phyloP scores from a whole-genome alignment of 2,113 vertebrate genomes.

The Strix aluco region DNA sequence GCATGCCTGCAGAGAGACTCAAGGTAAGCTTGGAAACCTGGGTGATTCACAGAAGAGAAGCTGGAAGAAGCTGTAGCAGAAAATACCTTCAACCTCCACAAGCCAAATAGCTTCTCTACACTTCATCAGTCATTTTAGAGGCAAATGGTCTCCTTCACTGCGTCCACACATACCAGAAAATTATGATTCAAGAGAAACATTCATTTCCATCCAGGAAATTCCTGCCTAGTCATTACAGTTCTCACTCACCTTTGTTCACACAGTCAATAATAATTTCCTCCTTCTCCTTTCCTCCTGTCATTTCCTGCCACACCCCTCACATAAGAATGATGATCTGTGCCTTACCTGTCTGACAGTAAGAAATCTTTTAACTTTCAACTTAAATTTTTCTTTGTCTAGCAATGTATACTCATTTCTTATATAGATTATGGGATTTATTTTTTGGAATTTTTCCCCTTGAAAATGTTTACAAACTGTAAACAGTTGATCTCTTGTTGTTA shows the following conservation, averaged over 20 bases:
- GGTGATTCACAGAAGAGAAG: not conserved
- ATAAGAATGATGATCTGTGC: not conserved
- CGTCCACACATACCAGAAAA: not conserved
- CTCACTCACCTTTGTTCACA: not conserved
- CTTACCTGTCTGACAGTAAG: not conserved
- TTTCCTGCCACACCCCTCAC: not conserved
- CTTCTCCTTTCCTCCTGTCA: not conserved
- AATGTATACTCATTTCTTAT: rapidly evolving
- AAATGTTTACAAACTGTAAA: not conserved
- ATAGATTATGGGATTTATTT: not conserved
- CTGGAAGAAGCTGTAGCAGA: not conserved
- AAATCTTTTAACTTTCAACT: not conserved
- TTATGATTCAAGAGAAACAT: not conserved
- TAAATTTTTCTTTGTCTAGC: not conserved
- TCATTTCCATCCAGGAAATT: not conserved
- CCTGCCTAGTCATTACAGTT: not conserved
- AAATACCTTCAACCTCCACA: not conserved
- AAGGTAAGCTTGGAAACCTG: not conserved
- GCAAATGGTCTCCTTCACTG: not conserved
- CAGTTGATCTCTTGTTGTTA: not conserved
- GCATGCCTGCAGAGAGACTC: not conserved
- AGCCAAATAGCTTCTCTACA: not conserved
- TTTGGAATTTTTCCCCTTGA: not conserved
- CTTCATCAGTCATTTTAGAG: not conserved
- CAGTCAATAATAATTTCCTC: not conserved